These are phyloP conservation scores for Paradisaea rubra DNA, from an alignment of 2,113 vertebrate genomes.

Conservation along the genomic window DNA sequence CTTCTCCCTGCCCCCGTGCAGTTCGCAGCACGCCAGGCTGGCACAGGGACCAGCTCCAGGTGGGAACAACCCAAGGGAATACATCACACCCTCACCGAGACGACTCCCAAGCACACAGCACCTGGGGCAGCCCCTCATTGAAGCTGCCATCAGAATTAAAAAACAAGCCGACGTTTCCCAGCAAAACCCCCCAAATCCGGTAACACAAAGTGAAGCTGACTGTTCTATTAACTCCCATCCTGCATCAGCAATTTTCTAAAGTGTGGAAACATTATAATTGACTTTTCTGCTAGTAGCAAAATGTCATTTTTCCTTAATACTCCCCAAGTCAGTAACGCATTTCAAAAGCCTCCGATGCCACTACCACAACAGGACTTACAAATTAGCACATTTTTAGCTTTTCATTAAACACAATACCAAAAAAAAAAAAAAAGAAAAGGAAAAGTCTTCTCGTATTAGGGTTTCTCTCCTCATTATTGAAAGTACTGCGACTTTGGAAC, in stretches of 20 bases:
- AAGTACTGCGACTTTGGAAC: slow-evolving; percentile 63
- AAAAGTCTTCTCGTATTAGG: slow-evolving; percentile 49
- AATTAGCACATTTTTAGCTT: slow-evolving; percentile 62
- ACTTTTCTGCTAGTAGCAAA: slow-evolving; percentile 55
- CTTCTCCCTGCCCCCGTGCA: neutral
- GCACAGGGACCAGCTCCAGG: neutral
- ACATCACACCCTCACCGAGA: neutral
- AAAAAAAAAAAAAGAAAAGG: neutral
- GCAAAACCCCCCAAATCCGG: slow-evolving; percentile 10
- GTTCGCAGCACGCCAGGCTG: rapidly evolving
- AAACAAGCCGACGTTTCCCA: neutral
- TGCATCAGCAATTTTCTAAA: slow-evolving; percentile 64
- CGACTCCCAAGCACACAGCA: rapidly evolving
- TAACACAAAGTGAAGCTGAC: slow-evolving; percentile 57
- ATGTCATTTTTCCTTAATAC: slow-evolving; percentile 44
- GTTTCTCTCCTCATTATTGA: slow-evolving; percentile 57
- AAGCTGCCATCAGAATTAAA: neutral
- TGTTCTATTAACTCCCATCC: slow-evolving; percentile 65
- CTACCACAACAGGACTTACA: slow-evolving; percentile 61
- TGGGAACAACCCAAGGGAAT: neutral
- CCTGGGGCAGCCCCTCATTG: neutral
- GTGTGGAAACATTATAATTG: slow-evolving; percentile 55
- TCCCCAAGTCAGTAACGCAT: slow-evolving; percentile 45
- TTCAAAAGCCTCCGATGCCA: slow-evolving; percentile 63
- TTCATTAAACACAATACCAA: slow-evolving; percentile 62